Base-by-base conservation (phyloP, 2,888 invertebrate species). In the Eupeodes luniger region DNA sequence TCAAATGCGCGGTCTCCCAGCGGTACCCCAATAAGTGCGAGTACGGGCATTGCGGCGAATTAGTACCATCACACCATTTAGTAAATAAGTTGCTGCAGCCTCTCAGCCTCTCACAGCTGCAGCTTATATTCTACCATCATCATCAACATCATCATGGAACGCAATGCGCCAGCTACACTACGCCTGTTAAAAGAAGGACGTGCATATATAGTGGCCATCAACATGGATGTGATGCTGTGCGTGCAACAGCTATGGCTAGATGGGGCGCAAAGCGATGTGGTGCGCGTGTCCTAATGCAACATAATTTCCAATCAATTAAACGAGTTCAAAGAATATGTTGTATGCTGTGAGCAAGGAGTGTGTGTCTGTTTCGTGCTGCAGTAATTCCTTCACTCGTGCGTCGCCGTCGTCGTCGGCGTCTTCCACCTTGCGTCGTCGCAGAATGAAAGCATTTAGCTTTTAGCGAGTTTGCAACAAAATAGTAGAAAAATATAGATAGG, bases 271-370 rank as follows among this genome's bases (percentile, higher is more conserved):
- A 74, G 49, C 49, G 51, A 62, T 44, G 78, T 44, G 61, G 51
- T 76, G 82, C 57, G 74, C 75, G 85, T 86, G 79, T 79, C 79
- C 66, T 83, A 87, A 83, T 87, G 86, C 80, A 87, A 83, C 83
- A 87, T 80, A 83, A 70, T 83, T 86, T 80, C 59, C 70, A 86
- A 83, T 86, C 69, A 86, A 86, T 83, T 86, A 83, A 83, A 83
- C 76, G 53, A 86, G 83, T 80, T 53, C 27, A 44, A 57, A 27
- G 16, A 19, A 66, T 47, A 27, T 59, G 12, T 27, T 27, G 11
- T 57, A 4, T 64, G 47, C 4, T 47, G 16, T 64, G 11, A 9
- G 16, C 47, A 11, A 9, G 11, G 19, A 53, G 47, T 11, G 12
- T 53, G 59, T 80, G 55, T 79, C 62, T 53, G 59, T 80, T 49